Evolutionary conservation across 2,888 invertebrate species (phyloP), one percentile per base, ranked within the genome.

Genomic region (Copidosoma aretas): DNA sequence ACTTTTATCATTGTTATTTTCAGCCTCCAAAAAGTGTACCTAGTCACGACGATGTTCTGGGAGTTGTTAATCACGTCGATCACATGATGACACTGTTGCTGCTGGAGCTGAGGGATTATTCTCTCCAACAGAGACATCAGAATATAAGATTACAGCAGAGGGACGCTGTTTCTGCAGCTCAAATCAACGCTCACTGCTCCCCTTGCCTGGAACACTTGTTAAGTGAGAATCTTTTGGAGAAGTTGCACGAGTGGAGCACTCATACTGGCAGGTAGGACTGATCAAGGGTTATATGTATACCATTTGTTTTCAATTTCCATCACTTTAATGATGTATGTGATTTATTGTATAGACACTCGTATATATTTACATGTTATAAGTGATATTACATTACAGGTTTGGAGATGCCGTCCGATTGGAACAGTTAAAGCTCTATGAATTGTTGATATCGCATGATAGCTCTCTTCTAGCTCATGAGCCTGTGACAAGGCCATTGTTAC

Each of bases 21-120:
- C 76, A 89, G 86, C 86, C 82, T 57, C 83, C 85, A 54, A 83
- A 86, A 49, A 81, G 81, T 80, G 81, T 87, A 75, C 89, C 90
- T 46, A 86, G 85, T 71, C 91, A 93, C 78, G 97, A 97, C 82
- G 96, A 97, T 84, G 93, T 97, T 1, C 87, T 94, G 53, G 92
- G 92, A 25, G 95, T 97, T 60, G 92, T 95, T 21, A 95, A 94
- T 81, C 95, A 97, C 80, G 86, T 97, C 78, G 95, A 95, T 81
- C 95, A 96, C 84, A 91, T 97, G 90, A 90, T 93, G 1, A 93
- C 93, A 0, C 86, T 97, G 22, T 85, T 97, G 63, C 86, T 93
- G 21, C 88, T 94, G 70, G 97, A 97, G 81, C 88, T 93, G n/a
- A 86, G 89, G 71, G 90, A 91, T 65, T 86, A 66, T 46, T 68